Evolutionary conservation across 2,797 vertebrate genomes (phyloP).

Genomic region (Bradypodion pumilum): DNA sequence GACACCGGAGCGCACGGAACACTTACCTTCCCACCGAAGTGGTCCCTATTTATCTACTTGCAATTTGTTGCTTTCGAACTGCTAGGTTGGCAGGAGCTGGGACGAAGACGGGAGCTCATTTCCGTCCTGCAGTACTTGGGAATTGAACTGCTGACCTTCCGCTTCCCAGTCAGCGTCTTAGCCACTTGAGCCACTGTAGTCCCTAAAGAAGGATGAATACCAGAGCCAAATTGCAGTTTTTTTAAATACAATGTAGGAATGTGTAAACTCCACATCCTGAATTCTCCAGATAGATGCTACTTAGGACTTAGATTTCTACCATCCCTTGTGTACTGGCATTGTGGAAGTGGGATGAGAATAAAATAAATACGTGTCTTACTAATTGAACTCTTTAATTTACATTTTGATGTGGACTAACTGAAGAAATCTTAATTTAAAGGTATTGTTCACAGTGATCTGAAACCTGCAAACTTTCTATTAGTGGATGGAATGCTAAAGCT

Average conservation of each 20-base stretch:
- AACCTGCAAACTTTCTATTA: conserved; percentile 97
- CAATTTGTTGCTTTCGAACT: too few species aligned
- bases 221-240: not conserved
- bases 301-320: not conserved
- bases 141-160: too few species aligned
- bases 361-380: not conserved
- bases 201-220: not conserved
- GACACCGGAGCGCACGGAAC: too few species aligned
- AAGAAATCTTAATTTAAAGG: conserved; percentile 76
- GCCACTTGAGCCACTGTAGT: too few species aligned
- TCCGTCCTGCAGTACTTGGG: too few species aligned
- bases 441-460: conserved; percentile 96
- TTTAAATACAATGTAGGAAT: not conserved
- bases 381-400: not conserved
- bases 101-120: too few species aligned
- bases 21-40: too few species aligned
- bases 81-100: too few species aligned
- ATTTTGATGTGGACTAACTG: not conserved
- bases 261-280: not conserved
- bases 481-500: conserved; percentile 95
- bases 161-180: too few species aligned
- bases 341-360: not conserved
- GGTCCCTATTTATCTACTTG: too few species aligned
- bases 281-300: not conserved
- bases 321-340: not conserved